A percentile compares a stretch with the other conserved stretches of the same genome.
These are phyloP conservation scores for Synergus japonicus DNA, from an alignment of 2,888 invertebrate species.

Conservation along the genomic window DNA sequence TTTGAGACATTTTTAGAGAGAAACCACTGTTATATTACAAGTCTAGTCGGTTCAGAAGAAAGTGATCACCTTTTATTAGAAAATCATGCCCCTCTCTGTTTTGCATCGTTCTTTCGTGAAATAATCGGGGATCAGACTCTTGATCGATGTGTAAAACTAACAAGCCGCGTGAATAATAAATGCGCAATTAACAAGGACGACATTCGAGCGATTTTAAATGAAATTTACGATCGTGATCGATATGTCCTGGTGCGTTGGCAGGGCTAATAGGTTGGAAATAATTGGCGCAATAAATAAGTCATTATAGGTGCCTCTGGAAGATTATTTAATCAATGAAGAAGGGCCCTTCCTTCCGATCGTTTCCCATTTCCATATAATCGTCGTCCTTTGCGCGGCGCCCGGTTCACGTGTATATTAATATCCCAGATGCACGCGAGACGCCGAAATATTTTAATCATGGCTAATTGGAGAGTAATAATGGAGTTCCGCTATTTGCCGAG, in stretches of 20 bases:
- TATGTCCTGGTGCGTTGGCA: conserved; percentile 56
- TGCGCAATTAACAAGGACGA: conserved; percentile 36
- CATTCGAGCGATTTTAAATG: conserved; percentile 29
- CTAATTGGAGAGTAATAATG: conserved; percentile 77
- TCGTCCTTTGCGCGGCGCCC: conserved; percentile 60
- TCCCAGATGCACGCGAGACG: conserved; percentile 75
- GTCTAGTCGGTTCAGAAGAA: too few relatives aligned
- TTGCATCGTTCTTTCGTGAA: neutral
- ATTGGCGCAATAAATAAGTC: conserved; percentile 76
- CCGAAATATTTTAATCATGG: conserved; percentile 77
- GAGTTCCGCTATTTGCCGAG: conserved; percentile 70
- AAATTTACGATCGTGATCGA: conserved; percentile 41
- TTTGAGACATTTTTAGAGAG: too few relatives aligned
- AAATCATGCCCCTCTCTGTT: neutral
- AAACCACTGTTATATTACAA: too few relatives aligned
- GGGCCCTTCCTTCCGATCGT: conserved; percentile 69
- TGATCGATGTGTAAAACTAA: conserved; percentile 25
- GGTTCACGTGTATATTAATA: conserved; percentile 74
- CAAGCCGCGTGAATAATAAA: conserved; percentile 39
- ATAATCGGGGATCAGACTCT: conserved; percentile 1
- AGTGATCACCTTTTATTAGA: too few relatives aligned
- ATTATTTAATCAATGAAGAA: conserved; percentile 75
- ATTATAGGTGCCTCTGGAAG: conserved; percentile 70
- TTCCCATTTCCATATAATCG: conserved; percentile 75
- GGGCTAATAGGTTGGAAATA: conserved; percentile 71